These are phyloP conservation scores for Apostichopus californicus DNA, from an alignment of 35 echinoderm and acorn worm genomes.

Conservation along the genomic window DNA sequence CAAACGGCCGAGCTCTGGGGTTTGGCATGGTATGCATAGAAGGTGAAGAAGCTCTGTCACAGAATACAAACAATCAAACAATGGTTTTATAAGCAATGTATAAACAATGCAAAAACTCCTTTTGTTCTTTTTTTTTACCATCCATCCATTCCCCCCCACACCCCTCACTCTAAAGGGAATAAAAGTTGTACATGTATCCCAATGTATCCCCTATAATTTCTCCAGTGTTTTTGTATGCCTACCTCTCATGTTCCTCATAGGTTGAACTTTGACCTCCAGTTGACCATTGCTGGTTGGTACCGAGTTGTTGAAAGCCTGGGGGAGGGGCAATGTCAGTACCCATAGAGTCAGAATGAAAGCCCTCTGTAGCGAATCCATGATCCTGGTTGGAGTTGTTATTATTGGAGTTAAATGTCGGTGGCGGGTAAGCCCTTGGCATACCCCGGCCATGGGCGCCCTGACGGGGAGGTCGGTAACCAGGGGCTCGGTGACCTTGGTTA, in stretches of 20 bases:
- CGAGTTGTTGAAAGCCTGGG: slow-evolving; percentile 7
- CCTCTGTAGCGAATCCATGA: neutral
- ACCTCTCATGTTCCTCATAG: neutral
- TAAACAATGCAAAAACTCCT: too few species aligned
- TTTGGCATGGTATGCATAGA: slow-evolving; percentile 4
- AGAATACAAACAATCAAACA: neutral
- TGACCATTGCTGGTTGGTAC: neutral
- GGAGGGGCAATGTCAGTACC: slow-evolving; percentile 17
- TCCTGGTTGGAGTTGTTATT: slow-evolving; percentile 25
- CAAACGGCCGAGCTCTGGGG: slow-evolving; percentile 31
- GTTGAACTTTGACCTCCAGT: slow-evolving; percentile 27
- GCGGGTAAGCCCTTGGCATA: neutral
- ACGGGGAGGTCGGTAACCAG: neutral
- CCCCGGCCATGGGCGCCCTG: neutral
- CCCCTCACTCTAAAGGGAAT: too few species aligned
- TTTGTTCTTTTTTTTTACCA: too few species aligned
- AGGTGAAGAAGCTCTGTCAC: slow-evolving; percentile 32
- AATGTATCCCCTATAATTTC: too few species aligned
- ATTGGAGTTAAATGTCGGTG: neutral
- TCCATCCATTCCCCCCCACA: too few species aligned
- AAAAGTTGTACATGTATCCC: too few species aligned
- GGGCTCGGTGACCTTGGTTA: slow-evolving; percentile 12
- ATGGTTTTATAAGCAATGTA: too few species aligned
- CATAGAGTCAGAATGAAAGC: neutral
- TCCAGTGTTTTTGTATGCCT: neutral